A percentile compares a stretch with the other conserved stretches of the same genome.
These are phyloP conservation scores for Hypomecis atomaria DNA, from an alignment of 2,888 invertebrate species.

Conservation along the genomic window DNA sequence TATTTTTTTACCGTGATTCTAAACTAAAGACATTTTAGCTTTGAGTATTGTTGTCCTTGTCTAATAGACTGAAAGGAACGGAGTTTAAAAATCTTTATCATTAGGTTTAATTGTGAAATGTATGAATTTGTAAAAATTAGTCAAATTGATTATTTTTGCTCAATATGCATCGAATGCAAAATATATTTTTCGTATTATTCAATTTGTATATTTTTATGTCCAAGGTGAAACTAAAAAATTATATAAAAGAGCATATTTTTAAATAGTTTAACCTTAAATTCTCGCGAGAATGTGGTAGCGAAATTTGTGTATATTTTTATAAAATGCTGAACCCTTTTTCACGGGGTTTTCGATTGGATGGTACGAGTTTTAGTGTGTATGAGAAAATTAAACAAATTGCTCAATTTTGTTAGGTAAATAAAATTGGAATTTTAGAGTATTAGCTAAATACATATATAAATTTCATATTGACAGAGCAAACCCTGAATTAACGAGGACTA, in stretches of 20 bases:
- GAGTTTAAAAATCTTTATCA: too few relatives aligned
- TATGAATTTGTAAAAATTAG: neutral
- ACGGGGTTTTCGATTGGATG: neutral
- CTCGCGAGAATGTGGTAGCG: neutral
- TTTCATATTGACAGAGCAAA: too few relatives aligned
- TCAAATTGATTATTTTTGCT: conserved; percentile 5
- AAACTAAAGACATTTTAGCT: neutral
- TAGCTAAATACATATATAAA: too few relatives aligned
- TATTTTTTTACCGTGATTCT: neutral
- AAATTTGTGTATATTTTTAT: neutral
- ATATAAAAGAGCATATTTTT: neutral
- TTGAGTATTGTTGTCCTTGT: neutral
- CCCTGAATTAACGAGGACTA: too few relatives aligned
- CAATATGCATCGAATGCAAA: conserved; percentile 9
- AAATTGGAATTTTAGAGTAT: neutral
- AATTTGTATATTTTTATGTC: too few relatives aligned
- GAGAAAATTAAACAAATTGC: conserved; percentile 13
- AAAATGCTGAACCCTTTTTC: conserved; percentile 9
- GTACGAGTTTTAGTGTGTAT: neutral
- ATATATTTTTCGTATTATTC: neutral
- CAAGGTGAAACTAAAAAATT: too few relatives aligned
- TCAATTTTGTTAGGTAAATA: conserved; percentile 20
- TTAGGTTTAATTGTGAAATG: neutral
- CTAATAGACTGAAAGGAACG: neutral
- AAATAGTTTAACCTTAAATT: neutral